Evolutionary conservation across 2,888 invertebrate genomes (phyloP).

Genomic region (Neuroscelio doddi): DNA sequence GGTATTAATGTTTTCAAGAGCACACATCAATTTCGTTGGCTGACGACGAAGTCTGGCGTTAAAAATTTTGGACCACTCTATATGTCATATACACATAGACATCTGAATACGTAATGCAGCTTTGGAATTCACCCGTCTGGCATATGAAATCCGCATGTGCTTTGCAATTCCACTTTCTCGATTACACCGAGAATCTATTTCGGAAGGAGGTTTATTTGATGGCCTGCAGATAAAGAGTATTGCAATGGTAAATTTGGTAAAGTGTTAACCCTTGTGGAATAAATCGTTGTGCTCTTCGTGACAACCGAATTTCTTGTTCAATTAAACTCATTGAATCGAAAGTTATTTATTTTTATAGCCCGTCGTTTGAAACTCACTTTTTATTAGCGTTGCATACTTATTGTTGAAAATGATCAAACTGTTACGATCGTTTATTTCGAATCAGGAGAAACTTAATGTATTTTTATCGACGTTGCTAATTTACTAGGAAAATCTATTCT

Average conservation of each 20-base stretch:
- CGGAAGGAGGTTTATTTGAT: constrained; percentile 33
- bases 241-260: constrained; percentile 2
- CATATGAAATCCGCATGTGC: constrained; percentile 32
- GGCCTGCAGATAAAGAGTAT: constrained; percentile 30
- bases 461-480: too few relatives aligned
- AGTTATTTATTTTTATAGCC: constrained; percentile 1
- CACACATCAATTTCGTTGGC: background rate
- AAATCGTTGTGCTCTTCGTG: constrained; percentile 1
- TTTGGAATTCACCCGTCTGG: constrained; percentile 14
- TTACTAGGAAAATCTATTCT: too few relatives aligned
- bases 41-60: background rate
- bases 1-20: too few relatives aligned
- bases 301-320: constrained; percentile 22
- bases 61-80: background rate
- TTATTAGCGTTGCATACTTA: too few relatives aligned
- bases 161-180: constrained; percentile 39
- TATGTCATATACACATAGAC: background rate
- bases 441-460: too few relatives aligned
- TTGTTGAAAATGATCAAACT: too few relatives aligned
- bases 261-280: constrained; percentile 5
- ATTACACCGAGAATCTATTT: constrained; percentile 41
- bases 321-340: constrained; percentile 13
- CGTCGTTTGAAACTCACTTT: too few relatives aligned
- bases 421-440: too few relatives aligned
- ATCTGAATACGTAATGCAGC: background rate